These are phyloP conservation scores for Micromesistius poutassou DNA, from an alignment of 2,797 vertebrate species.

Conservation along the genomic window DNA sequence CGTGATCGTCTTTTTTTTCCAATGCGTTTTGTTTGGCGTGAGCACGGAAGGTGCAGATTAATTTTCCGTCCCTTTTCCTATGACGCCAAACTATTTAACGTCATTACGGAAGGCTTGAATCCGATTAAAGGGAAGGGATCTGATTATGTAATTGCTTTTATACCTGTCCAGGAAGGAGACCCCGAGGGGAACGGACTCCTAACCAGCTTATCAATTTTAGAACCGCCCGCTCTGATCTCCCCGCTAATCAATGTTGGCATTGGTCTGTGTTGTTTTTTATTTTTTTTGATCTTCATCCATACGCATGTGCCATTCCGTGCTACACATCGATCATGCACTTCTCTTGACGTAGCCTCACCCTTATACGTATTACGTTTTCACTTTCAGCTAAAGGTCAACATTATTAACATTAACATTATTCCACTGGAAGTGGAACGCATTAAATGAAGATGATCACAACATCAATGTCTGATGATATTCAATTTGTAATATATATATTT, in stretches of 20 bases:
- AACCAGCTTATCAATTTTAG: constrained; percentile 1
- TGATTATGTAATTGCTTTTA: constrained; percentile 12
- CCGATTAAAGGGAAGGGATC: constrained; percentile 8
- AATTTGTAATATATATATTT: background rate
- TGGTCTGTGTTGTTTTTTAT: background rate
- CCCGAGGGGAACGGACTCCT: background rate
- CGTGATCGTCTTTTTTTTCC: background rate
- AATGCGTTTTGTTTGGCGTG: background rate
- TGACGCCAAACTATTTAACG: constrained; percentile 4
- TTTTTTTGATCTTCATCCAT: background rate
- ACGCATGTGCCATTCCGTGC: background rate
- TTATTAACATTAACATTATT: background rate
- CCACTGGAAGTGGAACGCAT: background rate
- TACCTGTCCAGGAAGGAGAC: constrained; percentile 5
- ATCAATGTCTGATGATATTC: background rate
- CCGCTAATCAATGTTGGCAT: constrained; percentile 5
- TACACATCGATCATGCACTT: background rate
- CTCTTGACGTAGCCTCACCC: background rate
- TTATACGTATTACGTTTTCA: background rate
- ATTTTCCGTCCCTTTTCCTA: background rate
- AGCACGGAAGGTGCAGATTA: background rate
- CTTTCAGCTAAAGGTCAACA: background rate
- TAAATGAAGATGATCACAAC: background rate
- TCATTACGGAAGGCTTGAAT: constrained; percentile 10
- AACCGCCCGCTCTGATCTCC: background rate